phyloP scores from a whole-genome alignment of 2,113 vertebrate genomes.

The Rhizomys pruinosus region DNA sequence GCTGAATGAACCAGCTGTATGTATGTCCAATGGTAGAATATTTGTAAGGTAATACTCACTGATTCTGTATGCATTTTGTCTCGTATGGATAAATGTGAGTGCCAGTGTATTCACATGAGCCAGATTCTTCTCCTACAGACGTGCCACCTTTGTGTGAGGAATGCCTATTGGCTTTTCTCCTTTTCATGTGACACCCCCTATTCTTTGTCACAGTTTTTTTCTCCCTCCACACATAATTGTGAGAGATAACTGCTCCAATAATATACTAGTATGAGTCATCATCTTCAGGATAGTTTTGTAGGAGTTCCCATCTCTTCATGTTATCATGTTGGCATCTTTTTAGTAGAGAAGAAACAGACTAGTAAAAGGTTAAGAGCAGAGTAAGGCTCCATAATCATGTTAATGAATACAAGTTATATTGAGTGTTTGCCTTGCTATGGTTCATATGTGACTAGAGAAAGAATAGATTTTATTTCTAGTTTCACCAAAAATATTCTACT shows the following conservation, averaged over 20 bases:
- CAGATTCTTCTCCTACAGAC: background rate
- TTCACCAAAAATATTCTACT: slow-evolving; percentile 14
- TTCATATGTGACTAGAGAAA: background rate
- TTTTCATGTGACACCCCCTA: background rate
- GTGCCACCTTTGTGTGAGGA: background rate
- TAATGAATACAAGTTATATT: background rate
- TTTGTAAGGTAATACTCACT: background rate
- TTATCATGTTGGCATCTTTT: background rate
- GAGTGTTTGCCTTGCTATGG: background rate
- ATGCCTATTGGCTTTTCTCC: background rate
- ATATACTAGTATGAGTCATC: background rate
- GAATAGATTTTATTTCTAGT: background rate
- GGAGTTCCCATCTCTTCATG: background rate
- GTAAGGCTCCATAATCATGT: background rate
- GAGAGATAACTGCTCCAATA: background rate
- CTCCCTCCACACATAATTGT: background rate
- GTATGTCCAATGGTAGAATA: background rate
- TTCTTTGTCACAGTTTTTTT: background rate
- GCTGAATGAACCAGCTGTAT: background rate
- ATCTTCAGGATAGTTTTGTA: background rate
- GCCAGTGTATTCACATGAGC: background rate
- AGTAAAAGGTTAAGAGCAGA: background rate
- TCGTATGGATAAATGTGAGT: background rate
- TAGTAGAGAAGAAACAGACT: slow-evolving; percentile 10
- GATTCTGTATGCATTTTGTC: background rate